Evolutionary conservation across 2,113 vertebrate genomes (phyloP), one percentile per base, ranked within the genome.

Genomic region (Halcyon senegalensis): DNA sequence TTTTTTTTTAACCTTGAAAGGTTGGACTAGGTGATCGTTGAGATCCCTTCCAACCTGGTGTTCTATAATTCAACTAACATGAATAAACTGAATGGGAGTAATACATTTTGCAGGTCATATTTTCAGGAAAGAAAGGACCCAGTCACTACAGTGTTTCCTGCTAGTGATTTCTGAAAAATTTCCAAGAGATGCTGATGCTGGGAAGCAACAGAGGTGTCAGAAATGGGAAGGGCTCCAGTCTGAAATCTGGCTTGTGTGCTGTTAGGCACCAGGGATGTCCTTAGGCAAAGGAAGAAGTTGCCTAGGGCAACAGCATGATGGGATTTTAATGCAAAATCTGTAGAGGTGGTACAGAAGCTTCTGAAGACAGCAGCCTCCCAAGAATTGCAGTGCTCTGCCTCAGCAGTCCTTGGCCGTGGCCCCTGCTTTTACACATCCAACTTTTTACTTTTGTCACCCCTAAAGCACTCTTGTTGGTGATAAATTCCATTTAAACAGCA

Each of bases 231-330:
- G 59, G 21, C 0, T 4, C 46, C 37, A 20, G 51, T 70, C 46
- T 90, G 73, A 94, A 93, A 84, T 90, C 44, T 89, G 55, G 9
- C 16, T 90, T 88, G 24, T 76, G 59, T 66, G 63, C 55, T 84
- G n/a, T 80, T 66, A 88, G 31, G 59, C 79, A 74, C 72, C 27
- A 39, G 86, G 68, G 76, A 95, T 92, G 51, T 76, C 90, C 89
- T 92, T 7, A 89, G 76, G 89, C 76, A 90, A 90, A 94, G n/a
- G 79, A 96, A 92, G 83, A 94, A 70, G 21, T 74, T 89, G 89
- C 83, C 91, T 84, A 64, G 60, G 51, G 93, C 83, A 94, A 88
- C 60, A 50, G 25, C 63, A 30, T 46, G 64, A 74, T 55, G 72
- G 64, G 84, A 89, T 92, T 94, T 93, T 94, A 72, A 84, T 74